Evolutionary conservation across 2,888 invertebrate genomes (phyloP), one percentile per base, ranked within the genome.

Genomic region (Sarcophaga caerulescens): DNA sequence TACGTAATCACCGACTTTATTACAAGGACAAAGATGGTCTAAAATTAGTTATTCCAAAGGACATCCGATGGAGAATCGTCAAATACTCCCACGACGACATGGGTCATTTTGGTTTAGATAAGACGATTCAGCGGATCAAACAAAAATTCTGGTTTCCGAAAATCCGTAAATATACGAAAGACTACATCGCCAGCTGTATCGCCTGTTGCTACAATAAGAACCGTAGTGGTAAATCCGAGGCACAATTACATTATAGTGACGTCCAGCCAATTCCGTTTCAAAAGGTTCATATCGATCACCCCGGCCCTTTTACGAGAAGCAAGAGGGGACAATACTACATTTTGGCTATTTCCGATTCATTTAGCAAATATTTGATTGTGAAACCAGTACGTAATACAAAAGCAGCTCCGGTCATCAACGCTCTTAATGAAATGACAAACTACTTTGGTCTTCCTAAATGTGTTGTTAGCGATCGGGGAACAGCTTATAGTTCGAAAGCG

Each of bases 141-240:
- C 66, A 66, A 12, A 66, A 66, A 44, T 66, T 66, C 14, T 66
- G 66, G 44, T 66, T 66, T 4, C 66, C 19, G 44, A 66, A 66
- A 44, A 66, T 66, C 11, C 17, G 66, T 44, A 66, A 66, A 44
- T 66, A 66, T 45, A 66, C 66, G 14, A 47, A 69, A 4, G 69
- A 47, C 12, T 69, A 52, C 17, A 69, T 45, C 35, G 35, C 35
- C 35, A 35, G 35, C 35, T 35, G 6, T 35, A 35, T 35, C 35
- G 35, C 35, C 35, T 35, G 5, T 6, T 35, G 35, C 35, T 35
- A 35, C 35, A 35, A 35, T 35, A 35, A 35, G 35, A 35, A 35
- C 35, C 35, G 35, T 35, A 35, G 35, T 35, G 35, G 35, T 35
- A 35, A 35, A 35, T 35, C 35, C 45, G 47, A 21, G 52, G n/a